Base-by-base conservation (phyloP, 2,797 vertebrate species). In the Amniataba percoides region DNA sequence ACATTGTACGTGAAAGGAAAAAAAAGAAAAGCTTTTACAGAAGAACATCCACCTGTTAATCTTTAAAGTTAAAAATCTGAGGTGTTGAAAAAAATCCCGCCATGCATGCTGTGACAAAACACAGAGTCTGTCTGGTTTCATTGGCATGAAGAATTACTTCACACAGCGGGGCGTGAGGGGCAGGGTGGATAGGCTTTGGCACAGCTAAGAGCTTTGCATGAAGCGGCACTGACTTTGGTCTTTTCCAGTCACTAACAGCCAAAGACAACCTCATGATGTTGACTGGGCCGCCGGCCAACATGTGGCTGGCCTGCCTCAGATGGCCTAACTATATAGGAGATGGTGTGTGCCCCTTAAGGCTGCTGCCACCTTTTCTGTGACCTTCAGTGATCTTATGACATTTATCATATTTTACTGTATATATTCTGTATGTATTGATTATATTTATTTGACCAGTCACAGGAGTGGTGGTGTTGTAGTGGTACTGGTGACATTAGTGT, bases 261-360 rank as follows among this genome's bases (percentile, higher is more conserved):
- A 94, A 95, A 93, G 86, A 93, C 93, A 94, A 94, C 91, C 80
- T 93, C 74, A 73, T 60, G 82, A 93, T 93, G 91, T 92, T 87
- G 80, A 88, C 90, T 92, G 92, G 92, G 92, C 93, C 39, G 0
- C 27, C 58, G 63, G 89, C 92, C 94, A 94, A 91, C 84, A 87
- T 88, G 83, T 69, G 68, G 77, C 81, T 80, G 75, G 74, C 78
- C 84, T 78, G 80, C 81, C 79, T 91, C 81, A 89, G 79, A 71
- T 78, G 87, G 80, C 84, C 87, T 87, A 77, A 82, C 76, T 87
- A 61, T 83, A 86, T 80, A 87, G 58, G 72, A 80, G 67, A 82
- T 78, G 80, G 71, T 64, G 59, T 72, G 68, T 72, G 66, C 52
- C 74, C 61, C 49, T 77, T 58, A 65, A 82, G 60, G 74, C 73